Base-by-base conservation (phyloP, 2,888 invertebrate genomes). In the Sclerodermus sp. region DNA sequence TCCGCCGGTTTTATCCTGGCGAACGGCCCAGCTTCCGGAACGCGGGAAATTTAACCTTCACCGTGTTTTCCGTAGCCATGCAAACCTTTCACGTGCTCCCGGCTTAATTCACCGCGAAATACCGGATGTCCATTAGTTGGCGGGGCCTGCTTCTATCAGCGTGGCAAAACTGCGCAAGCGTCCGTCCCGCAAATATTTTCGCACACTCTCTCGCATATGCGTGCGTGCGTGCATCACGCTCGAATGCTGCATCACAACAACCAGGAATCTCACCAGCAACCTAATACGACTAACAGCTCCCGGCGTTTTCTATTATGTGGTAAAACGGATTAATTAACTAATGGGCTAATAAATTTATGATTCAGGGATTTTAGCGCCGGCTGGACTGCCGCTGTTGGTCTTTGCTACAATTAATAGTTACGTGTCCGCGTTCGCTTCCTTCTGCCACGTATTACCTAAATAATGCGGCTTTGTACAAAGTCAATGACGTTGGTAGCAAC, bases 41-140 rank as follows among this genome's bases (percentile, higher is more conserved):
- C 34, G 12, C 34, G 34, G 34, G 39, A 17, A 39, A 36, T 14
- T 39, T 16, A 16, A 12, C 39, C 5, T 45, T 34, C 42, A 45
- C 32, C 31, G 23, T 34, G 16, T 39, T 37, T 41, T 42, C 49
- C 45, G 43, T 38, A 29, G 42, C n/a, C 54, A 45, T 8, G 39
- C 39, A 14, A 39, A 34, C 47, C 56, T 45, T 51, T 51, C 49
- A 43, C 32, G 47, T 41, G 52, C 47, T 30, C 29, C 42, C 41
- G 51, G 58, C 53, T 66, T 64, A 59, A 70, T 70, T 69, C 66
- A 63, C 60, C 56, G 55, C 64, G 62, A 67, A 72, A 71, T 70
- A 62, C 67, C 72, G 70, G 68, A 71, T 65, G 72, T 74, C 69
- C 76, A 74, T 76, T 76, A 76, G 71, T 64, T 60, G 60, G 56